Conservation (phyloP, 2,113 vertebrate genomes). For the Scopus umbretta region DNA sequence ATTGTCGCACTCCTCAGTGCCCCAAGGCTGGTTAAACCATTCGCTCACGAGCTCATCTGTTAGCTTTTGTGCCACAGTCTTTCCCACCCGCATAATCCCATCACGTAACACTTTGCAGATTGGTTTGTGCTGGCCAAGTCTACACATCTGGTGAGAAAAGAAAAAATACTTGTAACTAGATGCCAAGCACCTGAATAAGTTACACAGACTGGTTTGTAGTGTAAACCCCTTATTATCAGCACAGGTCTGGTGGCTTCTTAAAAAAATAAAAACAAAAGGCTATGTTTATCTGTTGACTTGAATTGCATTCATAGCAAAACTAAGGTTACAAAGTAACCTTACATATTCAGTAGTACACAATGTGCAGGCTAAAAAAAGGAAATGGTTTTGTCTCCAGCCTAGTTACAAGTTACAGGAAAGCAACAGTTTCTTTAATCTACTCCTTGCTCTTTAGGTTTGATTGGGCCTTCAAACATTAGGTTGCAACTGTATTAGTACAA, state of each 20-base stretch:
- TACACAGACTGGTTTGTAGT: not conserved
- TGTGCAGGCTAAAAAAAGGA: not conserved
- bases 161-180: not conserved
- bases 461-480: not conserved
- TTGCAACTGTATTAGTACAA: not conserved
- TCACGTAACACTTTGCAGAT: constrained; percentile 92
- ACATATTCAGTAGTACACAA: not conserved
- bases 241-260: not conserved
- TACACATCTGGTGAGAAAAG: constrained; percentile 81
- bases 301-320: not conserved
- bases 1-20: constrained; percentile 89
- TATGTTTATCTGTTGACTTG: not conserved
- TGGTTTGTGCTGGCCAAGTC: constrained; percentile 93
- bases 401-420: not conserved
- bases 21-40: constrained; percentile 89
- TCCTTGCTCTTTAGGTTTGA: not conserved
- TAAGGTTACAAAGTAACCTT: not conserved
- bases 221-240: not conserved
- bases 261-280: not conserved
- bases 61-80: constrained; percentile 74
- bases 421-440: not conserved
- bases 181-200: not conserved
- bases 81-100: constrained; percentile 87
- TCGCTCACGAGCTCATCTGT: constrained; percentile 85
- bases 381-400: not conserved